Evolutionary conservation across 2,888 invertebrate genomes (phyloP).

Genomic region (Dorcus parallelipipedus): DNA sequence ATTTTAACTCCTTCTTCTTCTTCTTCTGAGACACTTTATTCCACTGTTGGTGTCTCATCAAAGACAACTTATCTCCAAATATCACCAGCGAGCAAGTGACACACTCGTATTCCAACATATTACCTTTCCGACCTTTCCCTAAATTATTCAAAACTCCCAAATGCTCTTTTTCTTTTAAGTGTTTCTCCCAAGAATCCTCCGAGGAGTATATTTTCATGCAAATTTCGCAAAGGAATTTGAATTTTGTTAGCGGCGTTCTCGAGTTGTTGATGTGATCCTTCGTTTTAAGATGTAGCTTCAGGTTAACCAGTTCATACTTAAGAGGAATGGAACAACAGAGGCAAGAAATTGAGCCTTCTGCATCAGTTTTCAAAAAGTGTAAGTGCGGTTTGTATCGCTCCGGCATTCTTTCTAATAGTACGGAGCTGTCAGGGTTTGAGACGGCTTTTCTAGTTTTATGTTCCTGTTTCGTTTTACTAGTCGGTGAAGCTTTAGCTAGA

Average conservation of each 20-base stretch:
- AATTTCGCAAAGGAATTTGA: conserved; percentile 38
- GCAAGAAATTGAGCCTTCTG: conserved; percentile 6
- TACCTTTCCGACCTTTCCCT: conserved; percentile 27
- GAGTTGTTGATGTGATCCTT: conserved; percentile 4
- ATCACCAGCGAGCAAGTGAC: conserved; percentile 36
- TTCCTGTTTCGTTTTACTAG: background rate
- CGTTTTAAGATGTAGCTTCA: conserved; percentile 13
- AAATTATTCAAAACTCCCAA: conserved; percentile 28
- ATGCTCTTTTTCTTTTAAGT: conserved; percentile 27
- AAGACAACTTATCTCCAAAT: conserved; percentile 39
- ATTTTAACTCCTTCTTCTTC: conserved; percentile 13
- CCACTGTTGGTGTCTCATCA: conserved; percentile 31
- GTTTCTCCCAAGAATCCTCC: conserved; percentile 32
- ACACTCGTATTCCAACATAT: conserved; percentile 40
- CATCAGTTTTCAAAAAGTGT: conserved; percentile 1
- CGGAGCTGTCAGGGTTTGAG: conserved; percentile 5
- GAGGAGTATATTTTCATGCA: conserved; percentile 28
- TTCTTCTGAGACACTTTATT: conserved; percentile 15
- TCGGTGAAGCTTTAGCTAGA: background rate
- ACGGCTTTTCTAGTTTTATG: conserved; percentile 13
- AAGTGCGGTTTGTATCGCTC: conserved; percentile 7
- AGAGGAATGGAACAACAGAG: conserved; percentile 8
- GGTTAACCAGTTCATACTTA: background rate
- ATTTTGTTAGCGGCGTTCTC: background rate
- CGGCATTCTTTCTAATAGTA: conserved; percentile 14